Percentiles rank a stretch among this genome's conserved stretches.
Conservation (phyloP, 2,797 vertebrate species). For the Clarias laeviceps region DNA sequence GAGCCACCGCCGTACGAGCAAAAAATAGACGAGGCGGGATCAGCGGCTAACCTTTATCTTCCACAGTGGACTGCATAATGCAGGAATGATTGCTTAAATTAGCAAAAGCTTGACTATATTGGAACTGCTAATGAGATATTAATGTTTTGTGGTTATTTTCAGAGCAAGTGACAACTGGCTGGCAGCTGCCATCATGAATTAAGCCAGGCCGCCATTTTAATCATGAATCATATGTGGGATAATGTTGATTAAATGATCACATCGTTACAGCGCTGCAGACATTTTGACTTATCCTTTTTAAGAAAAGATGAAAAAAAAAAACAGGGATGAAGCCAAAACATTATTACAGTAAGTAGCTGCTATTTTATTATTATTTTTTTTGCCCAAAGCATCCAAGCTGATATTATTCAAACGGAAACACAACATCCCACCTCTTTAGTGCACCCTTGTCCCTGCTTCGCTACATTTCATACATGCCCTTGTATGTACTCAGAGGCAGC, state of each 20-base stretch:
- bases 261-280: background rate
- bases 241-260: background rate
- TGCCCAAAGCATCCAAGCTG: background rate
- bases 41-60: background rate
- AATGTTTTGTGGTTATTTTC: conserved; percentile 53
- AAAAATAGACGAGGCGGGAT: background rate
- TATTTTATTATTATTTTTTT: no score
- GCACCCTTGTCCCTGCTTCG: background rate
- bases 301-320: no score
- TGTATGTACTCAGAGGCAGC: conserved; percentile 45
- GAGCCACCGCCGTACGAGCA: background rate
- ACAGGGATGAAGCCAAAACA: background rate
- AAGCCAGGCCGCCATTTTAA: background rate
- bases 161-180: background rate
- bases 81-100: background rate
- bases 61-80: no score
- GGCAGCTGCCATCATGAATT: background rate
- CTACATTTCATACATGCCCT: background rate
- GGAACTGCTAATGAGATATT: conserved; percentile 56
- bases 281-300: background rate
- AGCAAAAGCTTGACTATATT: conserved; percentile 42
- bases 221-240: background rate
- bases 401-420: background rate
- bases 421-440: background rate
- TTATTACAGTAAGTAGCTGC: background rate